Evolutionary conservation across 2,113 vertebrate species (phyloP).

Genomic region (Mobula hypostoma): DNA sequence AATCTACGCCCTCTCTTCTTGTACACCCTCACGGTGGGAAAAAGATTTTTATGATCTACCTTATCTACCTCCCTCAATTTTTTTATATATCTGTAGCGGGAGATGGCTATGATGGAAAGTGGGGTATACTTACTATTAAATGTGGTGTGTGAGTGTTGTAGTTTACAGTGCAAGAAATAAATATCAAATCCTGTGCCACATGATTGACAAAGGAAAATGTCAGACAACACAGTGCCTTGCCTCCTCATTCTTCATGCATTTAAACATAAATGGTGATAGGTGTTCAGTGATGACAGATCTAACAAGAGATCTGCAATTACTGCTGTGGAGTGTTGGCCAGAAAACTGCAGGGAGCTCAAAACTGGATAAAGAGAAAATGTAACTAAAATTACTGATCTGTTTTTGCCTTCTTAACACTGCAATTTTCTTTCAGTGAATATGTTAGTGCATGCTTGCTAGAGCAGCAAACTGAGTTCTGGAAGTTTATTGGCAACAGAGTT

Average conservation of each 20-base stretch:
- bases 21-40: too few relatives aligned
- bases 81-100: too few relatives aligned
- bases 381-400: background rate
- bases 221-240: background rate
- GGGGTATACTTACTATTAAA: background rate
- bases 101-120: too few relatives aligned
- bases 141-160: background rate
- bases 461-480: background rate
- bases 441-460: background rate
- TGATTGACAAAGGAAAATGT: background rate
- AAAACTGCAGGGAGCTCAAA: background rate
- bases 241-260: background rate
- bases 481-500: background rate
- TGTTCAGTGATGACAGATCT: background rate
- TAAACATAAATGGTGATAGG: background rate
- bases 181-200: background rate
- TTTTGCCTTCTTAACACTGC: background rate
- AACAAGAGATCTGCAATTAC: background rate
- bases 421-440: background rate
- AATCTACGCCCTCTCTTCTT: too few relatives aligned
- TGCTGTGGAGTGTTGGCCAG: background rate
- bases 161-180: background rate
- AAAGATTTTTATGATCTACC: too few relatives aligned
- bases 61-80: too few relatives aligned
- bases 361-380: background rate